Evolutionary conservation across 2,797 vertebrate genomes (phyloP).

Genomic region (Sebastes melanostomus): DNA sequence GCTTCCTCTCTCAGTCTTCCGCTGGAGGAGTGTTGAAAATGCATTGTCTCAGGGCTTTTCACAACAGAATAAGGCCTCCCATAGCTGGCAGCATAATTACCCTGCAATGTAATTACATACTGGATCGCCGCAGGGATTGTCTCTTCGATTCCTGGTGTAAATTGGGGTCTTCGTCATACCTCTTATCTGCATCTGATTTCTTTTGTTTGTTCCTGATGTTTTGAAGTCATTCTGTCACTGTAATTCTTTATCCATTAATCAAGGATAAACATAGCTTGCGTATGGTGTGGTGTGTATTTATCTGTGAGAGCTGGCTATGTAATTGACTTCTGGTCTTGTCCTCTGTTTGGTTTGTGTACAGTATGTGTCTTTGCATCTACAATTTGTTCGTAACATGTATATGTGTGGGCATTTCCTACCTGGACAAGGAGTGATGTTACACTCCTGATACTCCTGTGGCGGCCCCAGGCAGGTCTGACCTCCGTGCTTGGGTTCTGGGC

Average conservation of each 20-base stretch:
- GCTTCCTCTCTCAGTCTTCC: constrained; percentile 52
- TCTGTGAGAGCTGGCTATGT: constrained; percentile 8
- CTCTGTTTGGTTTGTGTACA: neutral
- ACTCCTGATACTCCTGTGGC: constrained; percentile 94
- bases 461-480: constrained; percentile 91
- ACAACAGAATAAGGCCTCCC: constrained; percentile 67
- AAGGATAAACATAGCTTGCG: constrained; percentile 26
- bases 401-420: constrained; percentile 76
- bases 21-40: constrained; percentile 60
- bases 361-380: neutral
- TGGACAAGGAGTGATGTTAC: constrained; percentile 95
- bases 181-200: constrained; percentile 70
- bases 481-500: constrained; percentile 92
- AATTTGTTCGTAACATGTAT: neutral
- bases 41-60: constrained; percentile 73
- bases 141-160: constrained; percentile 74
- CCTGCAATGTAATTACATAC: constrained; percentile 80
- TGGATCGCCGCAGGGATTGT: constrained; percentile 70
- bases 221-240: constrained; percentile 45
- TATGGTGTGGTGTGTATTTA: constrained; percentile 12
- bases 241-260: constrained; percentile 52
- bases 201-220: constrained; percentile 60
- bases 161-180: constrained; percentile 70
- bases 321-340: constrained; percentile 11
- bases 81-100: constrained; percentile 78